Percentiles rank a stretch among this genome's conserved stretches.
phyloP scores from a whole-genome alignment of 1,140 invertebrate genomes.

The Leptestheria dahalacensis region DNA sequence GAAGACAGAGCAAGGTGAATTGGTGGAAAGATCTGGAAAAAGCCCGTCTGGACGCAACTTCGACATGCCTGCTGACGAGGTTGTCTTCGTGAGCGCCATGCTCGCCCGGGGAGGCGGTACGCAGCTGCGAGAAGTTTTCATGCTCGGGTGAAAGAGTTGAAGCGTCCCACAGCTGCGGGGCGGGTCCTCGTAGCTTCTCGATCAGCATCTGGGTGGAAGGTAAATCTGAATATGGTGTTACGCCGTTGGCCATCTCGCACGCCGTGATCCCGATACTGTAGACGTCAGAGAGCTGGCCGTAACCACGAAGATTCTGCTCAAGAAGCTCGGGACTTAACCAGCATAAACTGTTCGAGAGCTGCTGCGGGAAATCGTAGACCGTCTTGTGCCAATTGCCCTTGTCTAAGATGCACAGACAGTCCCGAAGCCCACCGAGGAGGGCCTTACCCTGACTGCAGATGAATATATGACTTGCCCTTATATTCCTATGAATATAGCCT shows the following conservation, averaged over 20 bases:
- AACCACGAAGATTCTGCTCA: conserved; percentile 71
- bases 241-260: conserved; percentile 78
- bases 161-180: conserved; percentile 58
- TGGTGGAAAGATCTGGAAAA: conserved; percentile 60
- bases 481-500: conserved; percentile 69
- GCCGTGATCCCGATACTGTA: conserved; percentile 76
- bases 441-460: conserved; percentile 50
- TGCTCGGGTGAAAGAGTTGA: conserved; percentile 41
- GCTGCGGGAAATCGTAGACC: conserved; percentile 56
- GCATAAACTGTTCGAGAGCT: conserved; percentile 52
- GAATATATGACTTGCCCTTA: conserved; percentile 69
- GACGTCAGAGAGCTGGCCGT: conserved; percentile 75
- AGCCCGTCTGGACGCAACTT: conserved; percentile 29
- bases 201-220: conserved; percentile 72
- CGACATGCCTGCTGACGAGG: conserved; percentile 28
- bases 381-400: conserved; percentile 48
- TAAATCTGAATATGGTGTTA: conserved; percentile 67
- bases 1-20: conserved; percentile 50
- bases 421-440: conserved; percentile 56
- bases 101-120: conserved; percentile 15
- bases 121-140: conserved; percentile 32
- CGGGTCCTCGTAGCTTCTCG: conserved; percentile 66
- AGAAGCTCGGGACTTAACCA: conserved; percentile 84
- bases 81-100: conserved; percentile 25
- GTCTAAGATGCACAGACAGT: conserved; percentile 51